These are phyloP conservation scores for human DNA, from an alignment of 2,113 vertebrate species.

Conservation along the genomic window GRCh38 chr2:56801501-56802000, in stretches of 20 bases:
- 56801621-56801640: neutral
- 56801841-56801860: conserved; percentile 17
- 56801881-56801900: neutral
- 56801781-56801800: conserved; percentile 60
- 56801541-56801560: neutral
- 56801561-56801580: neutral
- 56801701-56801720: conserved; percentile 13
- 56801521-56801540: neutral
- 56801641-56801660: neutral
- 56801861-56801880: conserved; percentile 13
- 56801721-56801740: conserved; percentile 35
- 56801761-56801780: conserved; percentile 11
- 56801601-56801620: neutral
- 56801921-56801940: neutral
- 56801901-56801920: neutral
- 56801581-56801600: neutral
- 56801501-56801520: neutral
- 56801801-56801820: conserved; percentile 28
- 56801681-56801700: neutral
- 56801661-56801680: neutral
- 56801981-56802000: neutral
- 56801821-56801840: conserved; percentile 51
- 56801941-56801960: neutral
- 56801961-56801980: neutral
- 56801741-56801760: conserved; percentile 62